phyloP scores from a whole-genome alignment of 2,888 invertebrate genomes.

The Lasius platythorax region DNA sequence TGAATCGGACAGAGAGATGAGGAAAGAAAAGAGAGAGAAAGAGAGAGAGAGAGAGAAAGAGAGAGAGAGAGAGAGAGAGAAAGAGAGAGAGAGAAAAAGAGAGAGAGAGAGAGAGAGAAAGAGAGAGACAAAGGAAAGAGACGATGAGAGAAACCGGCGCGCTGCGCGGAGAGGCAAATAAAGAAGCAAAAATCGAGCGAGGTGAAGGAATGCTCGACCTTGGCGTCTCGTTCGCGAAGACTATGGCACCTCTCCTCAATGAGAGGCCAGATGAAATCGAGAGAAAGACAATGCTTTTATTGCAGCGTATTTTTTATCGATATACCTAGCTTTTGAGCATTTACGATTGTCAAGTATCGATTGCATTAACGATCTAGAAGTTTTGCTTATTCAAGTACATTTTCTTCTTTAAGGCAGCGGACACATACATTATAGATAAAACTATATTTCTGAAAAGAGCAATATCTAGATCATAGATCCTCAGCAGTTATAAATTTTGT shows the following conservation, averaged over 20 bases:
- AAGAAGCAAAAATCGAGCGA: conserved; percentile 76
- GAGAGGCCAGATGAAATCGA: conserved; percentile 57
- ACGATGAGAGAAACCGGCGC: conserved; percentile 35
- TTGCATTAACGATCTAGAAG: not conserved
- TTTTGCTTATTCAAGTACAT: not conserved
- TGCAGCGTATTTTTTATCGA: conserved; percentile 23
- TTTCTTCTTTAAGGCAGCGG: not conserved
- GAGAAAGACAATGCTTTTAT: not conserved
- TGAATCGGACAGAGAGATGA: conserved; percentile 44
- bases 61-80: no score
- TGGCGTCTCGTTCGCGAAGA: conserved; percentile 71
- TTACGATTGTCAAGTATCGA: not conserved
- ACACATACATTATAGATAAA: not conserved
- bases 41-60: no score
- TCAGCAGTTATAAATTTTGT: not conserved
- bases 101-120: conserved; percentile 6
- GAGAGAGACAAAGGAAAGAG: conserved; percentile 27
- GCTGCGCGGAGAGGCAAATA: conserved; percentile 59
- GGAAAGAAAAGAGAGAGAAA: conserved; percentile 30
- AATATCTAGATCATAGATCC: not conserved
- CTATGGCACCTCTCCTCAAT: conserved; percentile 55
- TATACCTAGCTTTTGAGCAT: not conserved
- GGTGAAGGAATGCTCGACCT: conserved; percentile 82
- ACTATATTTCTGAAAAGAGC: not conserved
- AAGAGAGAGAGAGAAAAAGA: not conserved